phyloP scores from a whole-genome alignment of 2,113 vertebrate species.

The Larimichthys polyactis region DNA sequence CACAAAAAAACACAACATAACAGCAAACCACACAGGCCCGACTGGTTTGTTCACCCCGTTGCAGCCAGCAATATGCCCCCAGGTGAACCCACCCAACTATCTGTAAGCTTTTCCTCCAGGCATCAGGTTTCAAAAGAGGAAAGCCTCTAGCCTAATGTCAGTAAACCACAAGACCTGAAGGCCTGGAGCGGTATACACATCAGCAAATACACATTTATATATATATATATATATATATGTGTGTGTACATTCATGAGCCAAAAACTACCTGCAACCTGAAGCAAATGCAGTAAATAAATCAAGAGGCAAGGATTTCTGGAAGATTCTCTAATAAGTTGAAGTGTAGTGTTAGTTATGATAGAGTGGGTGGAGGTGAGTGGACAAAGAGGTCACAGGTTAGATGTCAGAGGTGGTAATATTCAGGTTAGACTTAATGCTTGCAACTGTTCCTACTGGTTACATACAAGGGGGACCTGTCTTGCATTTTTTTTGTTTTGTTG shows the following conservation, averaged over 20 bases:
- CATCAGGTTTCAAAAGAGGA: constrained; percentile 75
- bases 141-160: constrained; percentile 66
- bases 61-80: constrained; percentile 34
- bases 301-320: background rate
- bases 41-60: constrained; percentile 72
- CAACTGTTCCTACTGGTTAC: constrained; percentile 17
- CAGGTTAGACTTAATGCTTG: constrained; percentile 41
- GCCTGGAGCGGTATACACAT: constrained; percentile 26
- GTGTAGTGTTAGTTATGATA: background rate
- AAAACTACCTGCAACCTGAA: constrained; percentile 13
- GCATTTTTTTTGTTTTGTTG: background rate
- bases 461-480: background rate
- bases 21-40: constrained; percentile 62
- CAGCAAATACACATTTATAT: constrained; percentile 23
- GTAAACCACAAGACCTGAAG: constrained; percentile 53
- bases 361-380: background rate
- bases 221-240: background rate
- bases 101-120: constrained; percentile 70
- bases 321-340: background rate
- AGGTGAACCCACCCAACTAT: constrained; percentile 62
- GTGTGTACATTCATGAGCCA: background rate
- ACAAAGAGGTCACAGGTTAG: constrained; percentile 41
- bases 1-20: constrained; percentile 39
- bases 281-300: background rate
- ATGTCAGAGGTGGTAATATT: constrained; percentile 42